phyloP scores from a whole-genome alignment of 2,797 vertebrate genomes.

The Myripristis murdjan region DNA sequence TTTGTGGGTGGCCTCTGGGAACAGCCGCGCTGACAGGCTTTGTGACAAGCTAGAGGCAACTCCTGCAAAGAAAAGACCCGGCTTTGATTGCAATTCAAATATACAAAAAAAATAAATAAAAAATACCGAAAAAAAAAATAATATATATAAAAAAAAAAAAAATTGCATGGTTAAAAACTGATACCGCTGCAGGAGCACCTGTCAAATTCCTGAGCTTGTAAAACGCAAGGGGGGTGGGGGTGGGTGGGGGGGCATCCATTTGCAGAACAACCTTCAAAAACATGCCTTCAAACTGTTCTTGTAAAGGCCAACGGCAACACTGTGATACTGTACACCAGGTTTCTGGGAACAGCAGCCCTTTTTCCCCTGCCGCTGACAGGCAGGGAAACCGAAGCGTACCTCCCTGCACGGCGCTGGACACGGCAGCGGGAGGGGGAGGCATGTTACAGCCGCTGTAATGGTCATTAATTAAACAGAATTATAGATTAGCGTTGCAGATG shows the following conservation, averaged over 20 bases:
- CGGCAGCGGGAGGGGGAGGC: background rate
- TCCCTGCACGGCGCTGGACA: conserved; percentile 16
- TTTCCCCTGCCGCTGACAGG: conserved; percentile 25
- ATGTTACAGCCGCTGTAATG: conserved; percentile 58
- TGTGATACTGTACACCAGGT: conserved; percentile 43
- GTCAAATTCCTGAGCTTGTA: conserved; percentile 30
- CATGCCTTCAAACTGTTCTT: conserved; percentile 30
- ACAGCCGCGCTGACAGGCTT: conserved; percentile 52
- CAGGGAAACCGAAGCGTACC: conserved; percentile 10
- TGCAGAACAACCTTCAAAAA: conserved; percentile 27
- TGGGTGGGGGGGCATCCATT: conserved; percentile 9
- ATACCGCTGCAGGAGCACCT: conserved; percentile 56
- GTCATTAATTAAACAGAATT: conserved; percentile 83
- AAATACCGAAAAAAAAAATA: too few relatives aligned
- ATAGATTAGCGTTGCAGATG: conserved; percentile 81
- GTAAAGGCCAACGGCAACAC: conserved; percentile 27
- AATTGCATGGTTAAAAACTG: conserved; percentile 8
- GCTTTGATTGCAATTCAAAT: conserved; percentile 62
- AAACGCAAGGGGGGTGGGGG: conserved; percentile 24
- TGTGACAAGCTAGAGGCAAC: conserved; percentile 59
- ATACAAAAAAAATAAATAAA: too few relatives aligned
- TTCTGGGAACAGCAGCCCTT: conserved; percentile 10
- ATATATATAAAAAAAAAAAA: background rate
- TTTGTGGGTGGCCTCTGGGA: conserved; percentile 65
- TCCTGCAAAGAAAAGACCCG: conserved; percentile 29